Conservation (phyloP, 2,113 vertebrate genomes). For the Formicarius rufipectus region DNA sequence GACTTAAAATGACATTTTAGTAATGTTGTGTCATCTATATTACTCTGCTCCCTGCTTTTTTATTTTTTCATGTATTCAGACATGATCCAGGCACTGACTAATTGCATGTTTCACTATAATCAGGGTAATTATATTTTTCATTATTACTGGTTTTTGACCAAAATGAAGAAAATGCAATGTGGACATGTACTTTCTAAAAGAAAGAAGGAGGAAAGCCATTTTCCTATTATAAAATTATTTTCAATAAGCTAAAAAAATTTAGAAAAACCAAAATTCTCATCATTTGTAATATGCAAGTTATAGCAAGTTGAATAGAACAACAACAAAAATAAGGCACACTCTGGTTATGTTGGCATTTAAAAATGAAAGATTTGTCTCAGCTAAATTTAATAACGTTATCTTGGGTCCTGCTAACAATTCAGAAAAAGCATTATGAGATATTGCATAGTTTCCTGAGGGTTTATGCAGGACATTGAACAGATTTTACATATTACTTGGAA, state of each 20-base stretch:
- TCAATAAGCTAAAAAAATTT: background rate
- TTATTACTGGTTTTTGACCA: background rate
- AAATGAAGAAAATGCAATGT: background rate
- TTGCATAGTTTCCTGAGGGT: background rate
- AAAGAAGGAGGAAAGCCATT: rapidly evolving
- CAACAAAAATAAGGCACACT: rapidly evolving
- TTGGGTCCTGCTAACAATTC: background rate
- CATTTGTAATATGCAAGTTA: background rate
- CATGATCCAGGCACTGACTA: background rate
- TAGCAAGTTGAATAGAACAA: background rate
- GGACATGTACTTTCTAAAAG: background rate
- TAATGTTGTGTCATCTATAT: background rate
- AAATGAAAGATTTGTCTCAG: background rate
- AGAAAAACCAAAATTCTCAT: background rate
- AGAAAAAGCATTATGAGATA: background rate
- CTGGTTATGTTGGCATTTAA: background rate
- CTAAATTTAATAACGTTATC: background rate
- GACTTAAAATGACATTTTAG: background rate
- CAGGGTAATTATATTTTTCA: background rate
- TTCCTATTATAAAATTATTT: background rate
- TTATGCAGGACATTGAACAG: background rate
- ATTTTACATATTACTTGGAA: background rate
- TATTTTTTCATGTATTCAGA: background rate
- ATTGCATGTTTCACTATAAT: background rate
- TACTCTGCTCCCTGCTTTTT: background rate